Base-by-base conservation (phyloP, 2,888 invertebrate species). In the Sinhomidia bicolor region DNA sequence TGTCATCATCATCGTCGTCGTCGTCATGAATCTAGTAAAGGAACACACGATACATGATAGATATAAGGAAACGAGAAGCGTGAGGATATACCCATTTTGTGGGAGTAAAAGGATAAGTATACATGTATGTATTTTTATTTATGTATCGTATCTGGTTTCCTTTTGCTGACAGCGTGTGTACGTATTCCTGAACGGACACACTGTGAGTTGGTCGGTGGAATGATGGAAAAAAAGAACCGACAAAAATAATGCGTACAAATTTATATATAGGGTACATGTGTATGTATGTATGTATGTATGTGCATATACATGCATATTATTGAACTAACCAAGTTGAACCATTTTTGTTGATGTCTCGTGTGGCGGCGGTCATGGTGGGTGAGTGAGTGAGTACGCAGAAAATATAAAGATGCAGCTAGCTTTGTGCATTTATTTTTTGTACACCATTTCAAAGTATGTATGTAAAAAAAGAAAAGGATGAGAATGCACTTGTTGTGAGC, bases 401-500 rank as follows among this genome's bases (percentile, higher is more conserved):
- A 54, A 54, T 17, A 41, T 6, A 6, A 41, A 6, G 9, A 41
- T 17, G 5, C 17, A 54, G 5, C 5, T 2, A 14, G 12, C 12
- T 14, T 12, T 9, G 51, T 17, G 17, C 26, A 9, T 12, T 65
- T 32, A 9, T 12, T 65, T 32, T 60, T 23, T 60, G 32, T 65
- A 32, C 26, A 60, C 2, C n/a, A n/a, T 20, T 17, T 54, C 17
- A 54, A 20, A 20, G 54, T 20, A 41, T 10, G 41, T 5, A 10
- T 7, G 41, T 51, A 29, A 62, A 23, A 62, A 23, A 47, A 47
- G 47, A 54, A 6, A 54, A 26, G 7, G 6, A 60, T 10, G 17
- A 26, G 5, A 26, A 41, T 81, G 81, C 81, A 81, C 81, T 81
- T 81, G 81, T 81, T 81, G 51, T 81, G 60, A 26, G 44, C 20